phyloP scores from a whole-genome alignment of 2,888 invertebrate species.

The Petrolisthes cinctipes region DNA sequence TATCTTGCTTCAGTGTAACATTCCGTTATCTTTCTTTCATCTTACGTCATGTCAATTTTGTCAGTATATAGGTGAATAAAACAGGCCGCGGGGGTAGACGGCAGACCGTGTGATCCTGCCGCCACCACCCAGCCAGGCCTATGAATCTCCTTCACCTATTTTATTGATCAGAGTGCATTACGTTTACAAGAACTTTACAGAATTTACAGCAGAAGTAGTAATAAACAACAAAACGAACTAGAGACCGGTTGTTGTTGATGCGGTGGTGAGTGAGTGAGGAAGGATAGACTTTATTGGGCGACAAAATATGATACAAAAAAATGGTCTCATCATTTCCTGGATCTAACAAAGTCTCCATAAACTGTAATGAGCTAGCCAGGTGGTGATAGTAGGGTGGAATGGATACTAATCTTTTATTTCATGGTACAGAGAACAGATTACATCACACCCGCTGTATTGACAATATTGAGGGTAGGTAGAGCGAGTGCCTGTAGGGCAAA shows the following conservation, averaged over 20 bases:
- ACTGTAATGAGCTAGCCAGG: background rate
- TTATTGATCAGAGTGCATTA: conserved; percentile 51
- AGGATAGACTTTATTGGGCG: conserved; percentile 56
- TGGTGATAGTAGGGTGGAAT: conserved; percentile 33
- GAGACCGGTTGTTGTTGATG: conserved; percentile 31
- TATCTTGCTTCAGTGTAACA: background rate
- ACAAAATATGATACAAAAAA: conserved; percentile 45
- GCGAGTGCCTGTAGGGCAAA: too few species aligned
- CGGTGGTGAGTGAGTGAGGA: conserved; percentile 36
- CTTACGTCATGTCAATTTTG: background rate
- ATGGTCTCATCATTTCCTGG: background rate
- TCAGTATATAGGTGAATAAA: conserved; percentile 54
- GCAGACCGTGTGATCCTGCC: conserved; percentile 24
- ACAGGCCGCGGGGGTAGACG: conserved; percentile 51
- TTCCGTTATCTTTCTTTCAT: background rate
- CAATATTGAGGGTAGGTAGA: too few species aligned
- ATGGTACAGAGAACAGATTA: conserved; percentile 42
- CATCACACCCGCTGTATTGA: conserved; percentile 7
- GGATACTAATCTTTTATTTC: conserved; percentile 35
- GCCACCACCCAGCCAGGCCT: conserved; percentile 53
- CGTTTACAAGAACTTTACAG: conserved; percentile 53
- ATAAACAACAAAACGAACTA: conserved; percentile 41
- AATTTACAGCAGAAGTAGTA: conserved; percentile 8
- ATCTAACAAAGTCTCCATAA: background rate
- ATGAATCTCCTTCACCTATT: conserved; percentile 53